Conservation (phyloP, 2,797 vertebrate species). For the Brachyrhaphis roseni region DNA sequence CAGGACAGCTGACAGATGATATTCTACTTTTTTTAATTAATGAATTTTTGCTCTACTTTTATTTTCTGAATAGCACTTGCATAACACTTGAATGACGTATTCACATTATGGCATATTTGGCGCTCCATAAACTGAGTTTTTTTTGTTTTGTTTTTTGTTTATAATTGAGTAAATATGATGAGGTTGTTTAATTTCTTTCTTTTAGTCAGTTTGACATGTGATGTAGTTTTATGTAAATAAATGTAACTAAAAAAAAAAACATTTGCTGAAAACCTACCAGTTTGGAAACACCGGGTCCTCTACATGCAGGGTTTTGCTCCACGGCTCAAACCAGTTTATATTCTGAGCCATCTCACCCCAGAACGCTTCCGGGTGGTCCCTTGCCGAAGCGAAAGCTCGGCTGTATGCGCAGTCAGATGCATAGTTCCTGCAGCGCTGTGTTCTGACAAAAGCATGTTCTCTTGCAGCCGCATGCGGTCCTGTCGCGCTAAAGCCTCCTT, state of each 20-base stretch:
- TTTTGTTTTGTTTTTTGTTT: too few relatives aligned
- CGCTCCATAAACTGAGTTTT: not conserved
- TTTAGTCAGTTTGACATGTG: not conserved
- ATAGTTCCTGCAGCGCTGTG: slow-evolving; percentile 31
- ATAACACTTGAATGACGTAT: not conserved
- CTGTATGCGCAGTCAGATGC: slow-evolving; percentile 67
- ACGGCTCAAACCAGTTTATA: slow-evolving; percentile 87
- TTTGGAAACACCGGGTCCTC: slow-evolving; percentile 78
- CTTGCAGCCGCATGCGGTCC: not conserved
- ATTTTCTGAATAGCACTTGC: not conserved
- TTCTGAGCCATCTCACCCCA: slow-evolving; percentile 83
- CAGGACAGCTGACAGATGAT: not conserved
- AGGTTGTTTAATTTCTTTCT: not conserved
- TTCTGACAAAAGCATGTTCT: rapidly evolving
- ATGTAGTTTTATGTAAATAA: not conserved
- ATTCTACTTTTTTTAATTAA: not conserved
- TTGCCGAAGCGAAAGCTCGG: slow-evolving; percentile 77
- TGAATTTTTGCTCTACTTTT: not conserved
- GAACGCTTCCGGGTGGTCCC: slow-evolving; percentile 79
- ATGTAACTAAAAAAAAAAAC: not conserved
- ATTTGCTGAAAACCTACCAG: slow-evolving; percentile 82
- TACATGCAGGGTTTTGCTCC: slow-evolving; percentile 83
- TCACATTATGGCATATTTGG: not conserved
- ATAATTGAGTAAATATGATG: not conserved
- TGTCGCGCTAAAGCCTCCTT: not conserved